phyloP scores from a whole-genome alignment of 1,140 invertebrate species.

The Drosophila fuyamai region DNA sequence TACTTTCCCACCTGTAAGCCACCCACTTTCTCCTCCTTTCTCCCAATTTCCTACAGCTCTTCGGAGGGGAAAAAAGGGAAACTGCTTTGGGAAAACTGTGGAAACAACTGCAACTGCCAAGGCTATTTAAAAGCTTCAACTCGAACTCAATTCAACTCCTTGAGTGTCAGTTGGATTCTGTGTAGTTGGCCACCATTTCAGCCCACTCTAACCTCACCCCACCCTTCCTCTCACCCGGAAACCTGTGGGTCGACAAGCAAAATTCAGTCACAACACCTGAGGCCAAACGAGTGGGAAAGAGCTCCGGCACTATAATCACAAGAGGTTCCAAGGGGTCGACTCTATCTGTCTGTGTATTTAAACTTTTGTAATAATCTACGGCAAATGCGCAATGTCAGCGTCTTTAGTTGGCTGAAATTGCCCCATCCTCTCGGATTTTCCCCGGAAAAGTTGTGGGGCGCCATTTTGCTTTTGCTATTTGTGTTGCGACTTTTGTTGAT shows the following conservation, averaged over 20 bases:
- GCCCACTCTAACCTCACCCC: neutral
- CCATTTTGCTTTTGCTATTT: conserved; percentile 77
- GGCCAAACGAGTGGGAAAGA: conserved; percentile 34
- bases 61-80: conserved; percentile 19
- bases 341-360: conserved; percentile 72
- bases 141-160: conserved; percentile 56
- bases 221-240: neutral
- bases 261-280: conserved; percentile 69
- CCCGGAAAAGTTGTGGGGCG: conserved; percentile 59
- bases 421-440: neutral
- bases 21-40: conserved; percentile 2
- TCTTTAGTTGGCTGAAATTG: conserved; percentile 43
- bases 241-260: conserved; percentile 51
- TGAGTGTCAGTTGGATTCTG: conserved; percentile 43
- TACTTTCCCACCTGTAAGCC: neutral
- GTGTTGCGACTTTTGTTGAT: conserved; percentile 78
- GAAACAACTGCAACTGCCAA: conserved; percentile 66
- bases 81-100: conserved; percentile 45
- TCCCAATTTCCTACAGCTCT: conserved; percentile 1
- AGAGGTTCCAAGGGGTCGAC: conserved; percentile 44
- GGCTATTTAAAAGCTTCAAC: conserved; percentile 69
- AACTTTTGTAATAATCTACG: conserved; percentile 80
- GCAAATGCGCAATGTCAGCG: conserved; percentile 76
- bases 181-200: conserved; percentile 29
- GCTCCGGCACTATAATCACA: conserved; percentile 45